Conservation (phyloP, 2,113 vertebrate species). For the Sander vitreus region DNA sequence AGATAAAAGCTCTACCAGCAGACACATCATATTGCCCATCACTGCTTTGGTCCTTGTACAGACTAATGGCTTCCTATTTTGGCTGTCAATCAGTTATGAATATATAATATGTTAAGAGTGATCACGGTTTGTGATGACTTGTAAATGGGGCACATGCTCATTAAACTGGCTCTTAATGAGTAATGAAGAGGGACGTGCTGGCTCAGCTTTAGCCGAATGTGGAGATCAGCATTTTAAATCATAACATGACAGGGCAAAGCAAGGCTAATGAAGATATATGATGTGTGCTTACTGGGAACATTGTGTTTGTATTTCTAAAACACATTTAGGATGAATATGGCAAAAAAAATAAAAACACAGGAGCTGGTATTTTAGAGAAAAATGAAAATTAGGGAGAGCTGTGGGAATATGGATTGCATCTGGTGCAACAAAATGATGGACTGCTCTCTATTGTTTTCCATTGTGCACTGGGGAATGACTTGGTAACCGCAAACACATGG, state of each 20-base stretch:
- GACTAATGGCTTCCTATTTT: not conserved
- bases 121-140: slow-evolving; percentile 43
- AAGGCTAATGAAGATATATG: slow-evolving; percentile 47
- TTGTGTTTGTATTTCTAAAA: slow-evolving; percentile 40
- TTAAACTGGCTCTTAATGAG: slow-evolving; percentile 64
- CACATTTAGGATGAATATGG: slow-evolving; percentile 26
- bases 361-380: slow-evolving; percentile 1
- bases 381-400: slow-evolving; percentile 23
- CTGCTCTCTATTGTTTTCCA: slow-evolving; percentile 51
- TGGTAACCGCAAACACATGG: slow-evolving; percentile 20
- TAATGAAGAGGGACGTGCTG: slow-evolving; percentile 56
- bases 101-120: not conserved
- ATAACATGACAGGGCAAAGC: slow-evolving; percentile 37
- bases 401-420: slow-evolving; percentile 45
- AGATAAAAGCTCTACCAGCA: no score
- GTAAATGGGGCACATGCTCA: slow-evolving; percentile 68
- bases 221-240: slow-evolving; percentile 37
- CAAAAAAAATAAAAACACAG: not conserved
- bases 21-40: not conserved
- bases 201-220: slow-evolving; percentile 7
- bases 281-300: not conserved
- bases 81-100: not conserved
- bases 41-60: not conserved
- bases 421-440: slow-evolving; percentile 53
- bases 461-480: slow-evolving; percentile 49